Base-by-base conservation (phyloP, 2,113 vertebrate species). In the Mesocricetus auratus region DNA sequence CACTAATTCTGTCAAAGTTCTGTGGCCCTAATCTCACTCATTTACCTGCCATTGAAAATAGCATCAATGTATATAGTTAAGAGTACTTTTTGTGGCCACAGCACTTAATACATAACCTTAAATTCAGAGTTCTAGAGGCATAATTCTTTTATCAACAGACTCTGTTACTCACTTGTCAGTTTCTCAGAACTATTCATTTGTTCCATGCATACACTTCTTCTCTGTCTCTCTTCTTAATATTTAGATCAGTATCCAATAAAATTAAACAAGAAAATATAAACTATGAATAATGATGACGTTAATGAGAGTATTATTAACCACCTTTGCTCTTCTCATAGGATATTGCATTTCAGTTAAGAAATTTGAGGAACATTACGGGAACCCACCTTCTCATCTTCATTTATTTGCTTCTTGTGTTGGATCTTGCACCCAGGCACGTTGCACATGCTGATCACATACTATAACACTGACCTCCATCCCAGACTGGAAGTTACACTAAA, bases 51-150 rank as follows among this genome's bases (percentile, higher is more conserved):
- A 64, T 89, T 92, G 77, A 83, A 93, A 79, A 69, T 83, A 15
- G 78, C 26, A 78, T n/a, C 21, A 78, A 39, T 62, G 1, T 91
- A 8, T 68, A 53, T 50, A 73, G 36, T 4, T 75, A 39, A 93
- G 1, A 24, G 15, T 13, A 56, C 45, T 29, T 74, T 89, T 85
- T 82, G 33, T 86, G 3, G 58, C 11, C 50, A 78, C 86, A 62
- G 8, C 42, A 53, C 77, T 83, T 91, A 94, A 83, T 88, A 83
- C 33, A 13, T 83, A 91, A 82, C 75, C 88, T 47, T 91, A 71
- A 91, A 73, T 93, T 89, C 3, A 86, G 77, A 39, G 1, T 81
- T 78, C 29, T 89, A 10, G n/a, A 75, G 3, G 15, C 86, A 87
- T 81, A 90, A 81, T 78, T 94, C 79, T 86, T 88, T 45, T 62